These are phyloP conservation scores for Cassiopea andromeda DNA, from an alignment of 30 jellyfish, hydroid and myxozoan species.

Conservation along the genomic window DNA sequence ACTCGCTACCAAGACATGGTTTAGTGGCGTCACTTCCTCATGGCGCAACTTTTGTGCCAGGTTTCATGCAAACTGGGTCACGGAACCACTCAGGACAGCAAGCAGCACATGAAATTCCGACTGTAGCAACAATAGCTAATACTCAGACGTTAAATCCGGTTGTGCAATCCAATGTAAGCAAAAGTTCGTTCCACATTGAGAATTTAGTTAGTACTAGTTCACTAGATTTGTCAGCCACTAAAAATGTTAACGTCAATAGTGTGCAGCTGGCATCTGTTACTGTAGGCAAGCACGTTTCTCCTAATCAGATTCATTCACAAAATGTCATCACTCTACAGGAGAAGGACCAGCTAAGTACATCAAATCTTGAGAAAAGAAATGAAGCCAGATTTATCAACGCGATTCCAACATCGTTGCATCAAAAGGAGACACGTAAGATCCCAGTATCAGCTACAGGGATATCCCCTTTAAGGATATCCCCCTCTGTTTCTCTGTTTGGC, in stretches of 20 bases:
- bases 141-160: not conserved
- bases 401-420: not conserved
- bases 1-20: not conserved
- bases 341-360: not conserved
- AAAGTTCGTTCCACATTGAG: slow-evolving; percentile 17
- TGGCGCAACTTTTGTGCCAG: slow-evolving; percentile 20
- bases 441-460: not conserved
- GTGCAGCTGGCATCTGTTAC: not conserved
- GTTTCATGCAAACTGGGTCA: not conserved
- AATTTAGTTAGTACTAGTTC: not conserved
- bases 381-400: not conserved
- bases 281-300: not conserved
- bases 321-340: not conserved
- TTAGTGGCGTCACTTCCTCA: slow-evolving; percentile 26
- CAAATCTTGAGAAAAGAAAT: not conserved
- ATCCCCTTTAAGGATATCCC: slow-evolving; percentile 61
- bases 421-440: not conserved
- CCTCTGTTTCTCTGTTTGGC: slow-evolving; percentile 61
- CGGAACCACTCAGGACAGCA: not conserved
- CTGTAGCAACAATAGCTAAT: not conserved
- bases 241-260: not conserved
- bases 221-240: not conserved
- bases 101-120: not conserved
- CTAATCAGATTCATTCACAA: not conserved
- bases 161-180: not conserved